These are phyloP conservation scores for Malaclemys terrapin DNA, from an alignment of 2,113 vertebrate genomes.

Conservation along the genomic window DNA sequence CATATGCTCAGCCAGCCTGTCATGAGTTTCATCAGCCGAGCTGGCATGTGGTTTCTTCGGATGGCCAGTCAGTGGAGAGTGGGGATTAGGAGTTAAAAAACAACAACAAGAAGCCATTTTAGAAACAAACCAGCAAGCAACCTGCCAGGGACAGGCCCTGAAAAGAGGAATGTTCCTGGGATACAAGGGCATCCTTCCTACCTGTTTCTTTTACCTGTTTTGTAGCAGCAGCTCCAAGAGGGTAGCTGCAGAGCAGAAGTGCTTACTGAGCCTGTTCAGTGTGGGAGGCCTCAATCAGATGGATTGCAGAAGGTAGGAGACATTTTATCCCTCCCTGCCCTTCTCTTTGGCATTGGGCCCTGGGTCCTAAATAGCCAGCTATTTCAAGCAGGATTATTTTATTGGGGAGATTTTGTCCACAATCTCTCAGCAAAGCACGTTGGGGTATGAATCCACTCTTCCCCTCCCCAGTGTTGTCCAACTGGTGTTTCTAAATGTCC, in stretches of 20 bases:
- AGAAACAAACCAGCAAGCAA: background rate
- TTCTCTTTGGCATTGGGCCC: constrained; percentile 4
- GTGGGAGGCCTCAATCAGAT: background rate
- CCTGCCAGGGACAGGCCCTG: background rate
- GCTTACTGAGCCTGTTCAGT: background rate
- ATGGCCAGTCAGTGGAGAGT: background rate
- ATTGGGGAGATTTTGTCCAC: background rate
- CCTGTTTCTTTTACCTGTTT: background rate
- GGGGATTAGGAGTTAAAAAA: background rate
- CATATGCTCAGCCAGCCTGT: background rate
- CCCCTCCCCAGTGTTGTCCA: background rate
- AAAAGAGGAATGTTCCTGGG: background rate
- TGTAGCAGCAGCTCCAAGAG: background rate
- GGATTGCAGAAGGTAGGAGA: background rate
- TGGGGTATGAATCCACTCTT: background rate
- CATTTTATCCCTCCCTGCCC: background rate
- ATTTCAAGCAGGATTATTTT: background rate
- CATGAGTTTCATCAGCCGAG: background rate
- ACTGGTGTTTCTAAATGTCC: background rate
- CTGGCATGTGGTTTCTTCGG: background rate
- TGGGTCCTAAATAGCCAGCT: background rate
- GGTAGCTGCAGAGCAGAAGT: background rate
- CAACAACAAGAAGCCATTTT: background rate
- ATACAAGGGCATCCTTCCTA: background rate
- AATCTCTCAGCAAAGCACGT: background rate